phyloP scores from a whole-genome alignment of 2,888 invertebrate genomes.

The Andrena trimmerana region DNA sequence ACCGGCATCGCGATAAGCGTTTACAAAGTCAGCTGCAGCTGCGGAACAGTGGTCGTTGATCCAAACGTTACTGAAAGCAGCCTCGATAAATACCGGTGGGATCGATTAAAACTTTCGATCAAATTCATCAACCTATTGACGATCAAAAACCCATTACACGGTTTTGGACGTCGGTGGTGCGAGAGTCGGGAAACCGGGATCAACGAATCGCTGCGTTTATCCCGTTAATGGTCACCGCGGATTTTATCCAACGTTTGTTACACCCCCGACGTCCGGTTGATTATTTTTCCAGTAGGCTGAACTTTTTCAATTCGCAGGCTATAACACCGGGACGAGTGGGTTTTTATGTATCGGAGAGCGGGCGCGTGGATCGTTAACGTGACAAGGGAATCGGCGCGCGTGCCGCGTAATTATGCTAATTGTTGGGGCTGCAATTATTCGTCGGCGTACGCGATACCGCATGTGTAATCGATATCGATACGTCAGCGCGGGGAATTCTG shows the following conservation, averaged over 20 bases:
- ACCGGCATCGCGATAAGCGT: no score
- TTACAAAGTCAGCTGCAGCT: neutral
- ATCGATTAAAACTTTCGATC: neutral
- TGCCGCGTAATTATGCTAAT: constrained; percentile 40
- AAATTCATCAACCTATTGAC: constrained; percentile 8
- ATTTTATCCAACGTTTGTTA: constrained; percentile 4
- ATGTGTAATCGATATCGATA: constrained; percentile 26
- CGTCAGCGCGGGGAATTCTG: constrained; percentile 4
- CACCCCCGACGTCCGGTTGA: constrained; percentile 15
- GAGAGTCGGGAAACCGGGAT: constrained; percentile 15
- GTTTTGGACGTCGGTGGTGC: neutral
- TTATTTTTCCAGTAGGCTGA: constrained; percentile 28
- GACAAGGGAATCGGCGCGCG: neutral
- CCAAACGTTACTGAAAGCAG: neutral
- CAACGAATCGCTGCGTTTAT: constrained; percentile 28
- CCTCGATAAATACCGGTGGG: constrained; percentile 3
- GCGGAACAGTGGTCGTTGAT: neutral
- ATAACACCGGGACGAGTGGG: neutral
- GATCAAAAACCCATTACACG: neutral
- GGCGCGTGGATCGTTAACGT: neutral
- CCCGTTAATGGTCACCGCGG: constrained; percentile 38
- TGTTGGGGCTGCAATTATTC: constrained; percentile 31
- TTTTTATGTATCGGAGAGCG: neutral
- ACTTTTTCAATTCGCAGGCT: constrained; percentile 28
- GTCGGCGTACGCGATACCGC: neutral